These are phyloP conservation scores for Lepilemur ruficaudatus DNA, from an alignment of 2,797 vertebrate genomes.

Conservation along the genomic window DNA sequence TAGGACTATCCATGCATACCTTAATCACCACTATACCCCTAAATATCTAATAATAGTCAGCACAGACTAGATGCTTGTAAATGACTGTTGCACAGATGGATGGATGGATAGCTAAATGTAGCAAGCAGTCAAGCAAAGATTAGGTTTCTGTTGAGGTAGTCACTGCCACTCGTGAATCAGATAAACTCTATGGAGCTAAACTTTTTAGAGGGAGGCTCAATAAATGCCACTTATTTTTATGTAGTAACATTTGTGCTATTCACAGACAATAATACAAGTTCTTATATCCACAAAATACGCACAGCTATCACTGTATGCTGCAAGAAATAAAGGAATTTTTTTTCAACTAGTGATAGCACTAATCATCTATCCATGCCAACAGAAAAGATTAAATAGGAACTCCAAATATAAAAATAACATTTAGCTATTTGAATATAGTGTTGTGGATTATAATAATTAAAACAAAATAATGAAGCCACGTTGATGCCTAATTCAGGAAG, in stretches of 20 bases:
- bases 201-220: background rate
- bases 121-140: background rate
- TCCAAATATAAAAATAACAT: slow-evolving; percentile 2
- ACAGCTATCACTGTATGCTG: background rate
- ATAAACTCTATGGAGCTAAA: background rate
- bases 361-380: background rate
- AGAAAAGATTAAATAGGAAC: background rate
- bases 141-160: background rate
- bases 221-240: background rate
- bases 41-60: background rate
- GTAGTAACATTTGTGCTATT: slow-evolving; percentile 9
- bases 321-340: slow-evolving; percentile 10
- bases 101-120: background rate
- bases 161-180: background rate
- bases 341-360: background rate
- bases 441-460: background rate
- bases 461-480: slow-evolving; percentile 27
- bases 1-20: background rate
- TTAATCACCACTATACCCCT: background rate
- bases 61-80: background rate
- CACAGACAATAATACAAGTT: background rate
- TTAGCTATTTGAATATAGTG: background rate
- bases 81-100: background rate
- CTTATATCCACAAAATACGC: background rate
- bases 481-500: background rate